A percentile compares a stretch with the other conserved stretches of the same genome.
These are phyloP conservation scores for Odontomyia ornata DNA, from an alignment of 2,888 invertebrate genomes.

Conservation along the genomic window DNA sequence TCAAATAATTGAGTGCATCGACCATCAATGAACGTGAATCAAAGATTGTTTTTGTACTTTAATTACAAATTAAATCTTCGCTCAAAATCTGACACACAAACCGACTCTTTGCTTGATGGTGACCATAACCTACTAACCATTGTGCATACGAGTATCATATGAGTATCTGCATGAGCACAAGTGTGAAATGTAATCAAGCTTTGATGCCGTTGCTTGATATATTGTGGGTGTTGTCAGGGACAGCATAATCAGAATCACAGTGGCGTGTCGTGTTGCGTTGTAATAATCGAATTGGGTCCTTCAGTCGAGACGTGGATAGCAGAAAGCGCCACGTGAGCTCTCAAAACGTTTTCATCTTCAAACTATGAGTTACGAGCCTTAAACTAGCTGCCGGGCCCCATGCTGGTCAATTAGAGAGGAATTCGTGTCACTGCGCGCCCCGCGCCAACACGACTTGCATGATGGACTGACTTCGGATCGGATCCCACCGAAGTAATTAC, in stretches of 20 bases:
- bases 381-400: background rate
- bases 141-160: background rate
- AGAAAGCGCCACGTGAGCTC: constrained; percentile 18
- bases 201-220: background rate
- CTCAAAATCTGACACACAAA: constrained; percentile 27
- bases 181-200: background rate
- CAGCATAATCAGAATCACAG: constrained; percentile 33
- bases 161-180: background rate
- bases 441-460: background rate
- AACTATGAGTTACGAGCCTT: background rate
- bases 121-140: constrained; percentile 24
- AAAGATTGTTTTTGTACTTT: background rate
- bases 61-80: background rate
- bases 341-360: constrained; percentile 1
- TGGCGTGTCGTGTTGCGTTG: constrained; percentile 25
- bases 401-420: constrained; percentile 39
- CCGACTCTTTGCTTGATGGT: background rate
- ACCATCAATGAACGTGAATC: background rate
- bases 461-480: background rate
- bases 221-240: constrained; percentile 24
- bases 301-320: background rate
- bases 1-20: no score
- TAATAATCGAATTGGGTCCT: constrained; percentile 21
- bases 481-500: constrained; percentile 21
- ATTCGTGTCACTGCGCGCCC: constrained; percentile 30